Conservation (phyloP, 2,113 vertebrate species). For the Dromaius novaehollandiae region DNA sequence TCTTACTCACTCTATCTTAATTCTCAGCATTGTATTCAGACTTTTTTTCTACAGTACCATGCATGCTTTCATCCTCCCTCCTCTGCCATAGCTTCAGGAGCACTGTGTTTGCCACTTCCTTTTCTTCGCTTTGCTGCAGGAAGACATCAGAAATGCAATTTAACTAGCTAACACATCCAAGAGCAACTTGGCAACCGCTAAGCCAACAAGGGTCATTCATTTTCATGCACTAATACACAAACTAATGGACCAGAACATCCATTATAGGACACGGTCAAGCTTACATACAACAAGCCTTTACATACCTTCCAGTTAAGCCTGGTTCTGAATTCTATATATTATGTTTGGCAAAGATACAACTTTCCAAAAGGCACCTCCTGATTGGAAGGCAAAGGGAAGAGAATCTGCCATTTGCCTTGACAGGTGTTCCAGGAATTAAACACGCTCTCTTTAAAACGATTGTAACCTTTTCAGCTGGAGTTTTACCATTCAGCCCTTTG, state of each 20-base stretch:
- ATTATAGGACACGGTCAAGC: not conserved
- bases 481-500: not conserved
- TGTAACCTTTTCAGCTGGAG: not conserved
- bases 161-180: not conserved
- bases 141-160: not conserved
- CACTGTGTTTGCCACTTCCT: not conserved
- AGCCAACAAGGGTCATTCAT: not conserved
- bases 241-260: not conserved
- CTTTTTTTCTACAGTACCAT: not conserved
- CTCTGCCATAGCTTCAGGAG: not conserved
- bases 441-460: rapidly evolving
- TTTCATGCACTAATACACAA: not conserved
- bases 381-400: not conserved
- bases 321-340: not conserved
- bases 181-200: not conserved
- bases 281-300: not conserved
- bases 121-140: not conserved
- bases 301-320: not conserved
- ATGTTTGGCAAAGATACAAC: not conserved
- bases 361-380: not conserved
- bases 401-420: not conserved
- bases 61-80: not conserved
- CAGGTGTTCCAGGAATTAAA: not conserved
- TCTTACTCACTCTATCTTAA: not conserved
- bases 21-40: not conserved